A percentile compares a stretch with the other conserved stretches of the same genome.
Evolutionary conservation across 2,797 vertebrate species (phyloP).

Genomic region (Adelosebastes latens): DNA sequence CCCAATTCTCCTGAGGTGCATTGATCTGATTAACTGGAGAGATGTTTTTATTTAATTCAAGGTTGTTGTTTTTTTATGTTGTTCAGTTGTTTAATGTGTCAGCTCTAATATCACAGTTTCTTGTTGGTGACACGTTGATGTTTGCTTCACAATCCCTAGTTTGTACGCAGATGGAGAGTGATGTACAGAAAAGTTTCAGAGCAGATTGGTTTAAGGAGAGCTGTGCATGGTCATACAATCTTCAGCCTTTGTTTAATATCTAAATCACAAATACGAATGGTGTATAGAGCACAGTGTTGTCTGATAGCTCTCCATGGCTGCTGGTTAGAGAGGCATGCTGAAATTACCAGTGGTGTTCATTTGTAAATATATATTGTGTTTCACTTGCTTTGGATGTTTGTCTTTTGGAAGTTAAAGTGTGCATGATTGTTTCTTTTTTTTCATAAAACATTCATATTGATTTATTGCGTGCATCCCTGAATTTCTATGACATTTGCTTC

Average conservation of each 20-base stretch:
- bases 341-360: slow-evolving; percentile 56
- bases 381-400: slow-evolving; percentile 60
- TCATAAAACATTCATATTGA: slow-evolving; percentile 57
- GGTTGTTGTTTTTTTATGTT: neutral
- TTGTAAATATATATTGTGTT: slow-evolving; percentile 71
- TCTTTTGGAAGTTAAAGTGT: slow-evolving; percentile 56
- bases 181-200: neutral
- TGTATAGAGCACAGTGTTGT: slow-evolving; percentile 46
- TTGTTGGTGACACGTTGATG: slow-evolving; percentile 37
- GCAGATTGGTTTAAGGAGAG: slow-evolving; percentile 9
- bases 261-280: slow-evolving; percentile 25
- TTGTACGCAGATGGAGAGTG: neutral
- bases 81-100: slow-evolving; percentile 45
- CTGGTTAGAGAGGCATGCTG: slow-evolving; percentile 54
- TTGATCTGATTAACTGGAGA: slow-evolving; percentile 26
- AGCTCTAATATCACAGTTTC: slow-evolving; percentile 33
- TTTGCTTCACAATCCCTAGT: slow-evolving; percentile 7
- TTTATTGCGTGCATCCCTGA: slow-evolving; percentile 11
- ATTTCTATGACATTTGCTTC: slow-evolving; percentile 17
- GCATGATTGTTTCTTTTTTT: slow-evolving; percentile 57
- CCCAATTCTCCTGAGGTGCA: slow-evolving; percentile 27
- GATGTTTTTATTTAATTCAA: slow-evolving; percentile 23
- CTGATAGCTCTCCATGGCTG: slow-evolving; percentile 32
- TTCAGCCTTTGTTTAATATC: slow-evolving; percentile 33
- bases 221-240: slow-evolving; percentile 23